Conservation (phyloP, 2,888 invertebrate species). For the Agrilus biguttatus region DNA sequence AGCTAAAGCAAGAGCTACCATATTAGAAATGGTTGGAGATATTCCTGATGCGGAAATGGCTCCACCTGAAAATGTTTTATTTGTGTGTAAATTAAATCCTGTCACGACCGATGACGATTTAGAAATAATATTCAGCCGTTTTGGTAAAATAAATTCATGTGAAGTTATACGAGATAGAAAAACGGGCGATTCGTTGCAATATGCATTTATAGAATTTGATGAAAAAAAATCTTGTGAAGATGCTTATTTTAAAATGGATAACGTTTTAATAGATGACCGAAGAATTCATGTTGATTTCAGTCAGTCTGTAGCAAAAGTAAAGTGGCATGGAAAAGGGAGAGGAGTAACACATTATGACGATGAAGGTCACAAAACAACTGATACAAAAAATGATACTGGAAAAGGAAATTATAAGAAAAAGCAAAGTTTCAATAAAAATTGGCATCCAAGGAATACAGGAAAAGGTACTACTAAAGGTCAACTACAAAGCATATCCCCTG, state of each 20-base stretch:
- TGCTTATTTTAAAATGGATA: constrained; percentile 99
- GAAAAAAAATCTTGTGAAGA: constrained; percentile 87
- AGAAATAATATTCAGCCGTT: constrained; percentile 94
- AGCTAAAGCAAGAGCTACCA: constrained; percentile 91
- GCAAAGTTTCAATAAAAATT: too few species aligned
- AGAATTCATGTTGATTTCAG: constrained; percentile 99
- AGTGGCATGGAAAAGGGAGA: constrained; percentile 79
- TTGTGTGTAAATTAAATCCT: constrained; percentile 97
- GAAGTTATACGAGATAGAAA: constrained; percentile 93
- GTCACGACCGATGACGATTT: constrained; percentile 95
- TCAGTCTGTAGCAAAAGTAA: constrained; percentile 91
- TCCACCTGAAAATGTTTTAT: constrained; percentile 97
- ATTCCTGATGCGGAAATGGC: constrained; percentile 94
- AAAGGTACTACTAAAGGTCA: too few species aligned
- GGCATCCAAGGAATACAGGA: too few species aligned
- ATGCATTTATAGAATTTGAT: constrained; percentile 97
- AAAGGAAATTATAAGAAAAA: constrained; percentile 11
- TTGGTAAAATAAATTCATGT: constrained; percentile 85
- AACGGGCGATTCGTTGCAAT: constrained; percentile 89
- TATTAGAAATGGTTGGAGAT: constrained; percentile 96
- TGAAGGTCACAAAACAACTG: constrained; percentile 18
- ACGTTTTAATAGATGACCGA: constrained; percentile 95
- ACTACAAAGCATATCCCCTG: too few species aligned
- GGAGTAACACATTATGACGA: constrained; percentile 48
- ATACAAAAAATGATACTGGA: constrained; percentile 14